Evolutionary conservation across 2,797 vertebrate genomes (phyloP).

Genomic region (Carapus acus): DNA sequence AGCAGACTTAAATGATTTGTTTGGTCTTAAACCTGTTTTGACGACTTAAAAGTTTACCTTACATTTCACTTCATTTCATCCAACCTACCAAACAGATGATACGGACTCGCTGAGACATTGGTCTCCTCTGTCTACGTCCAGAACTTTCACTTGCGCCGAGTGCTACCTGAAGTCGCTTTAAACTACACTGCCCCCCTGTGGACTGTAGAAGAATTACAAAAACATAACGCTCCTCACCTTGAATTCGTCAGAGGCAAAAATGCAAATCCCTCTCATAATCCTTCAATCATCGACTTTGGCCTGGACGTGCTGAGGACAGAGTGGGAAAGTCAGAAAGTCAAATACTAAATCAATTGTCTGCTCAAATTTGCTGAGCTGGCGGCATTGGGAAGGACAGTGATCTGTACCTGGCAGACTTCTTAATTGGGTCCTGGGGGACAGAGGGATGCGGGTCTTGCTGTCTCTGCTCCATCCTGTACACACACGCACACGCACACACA

Average conservation of each 20-base stretch:
- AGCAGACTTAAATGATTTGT: no score
- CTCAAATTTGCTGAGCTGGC: neutral
- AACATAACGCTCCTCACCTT: slow-evolving; percentile 28
- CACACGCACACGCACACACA: slow-evolving; percentile 32
- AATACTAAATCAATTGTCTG: neutral
- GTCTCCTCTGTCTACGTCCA: neutral
- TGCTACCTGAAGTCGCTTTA: neutral
- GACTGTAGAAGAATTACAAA: slow-evolving; percentile 24
- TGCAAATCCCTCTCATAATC: slow-evolving; percentile 40
- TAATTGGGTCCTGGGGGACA: slow-evolving; percentile 52
- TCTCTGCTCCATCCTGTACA: slow-evolving; percentile 67
- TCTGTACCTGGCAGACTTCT: slow-evolving; percentile 66
- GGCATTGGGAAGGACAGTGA: neutral
- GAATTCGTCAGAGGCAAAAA: neutral
- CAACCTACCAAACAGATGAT: no score
- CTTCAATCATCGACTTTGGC: slow-evolving; percentile 64
- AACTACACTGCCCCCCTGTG: slow-evolving; percentile 28
- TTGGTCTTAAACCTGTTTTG: no score
- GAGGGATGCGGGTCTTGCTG: slow-evolving; percentile 60
- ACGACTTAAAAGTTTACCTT: no score
- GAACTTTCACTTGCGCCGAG: no score
- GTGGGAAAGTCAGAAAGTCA: neutral
- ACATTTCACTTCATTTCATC: no score
- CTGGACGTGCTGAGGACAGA: slow-evolving; percentile 42
- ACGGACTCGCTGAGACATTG: neutral